Conservation (phyloP, 2,888 invertebrate species). For the Syrphus vitripennis region DNA sequence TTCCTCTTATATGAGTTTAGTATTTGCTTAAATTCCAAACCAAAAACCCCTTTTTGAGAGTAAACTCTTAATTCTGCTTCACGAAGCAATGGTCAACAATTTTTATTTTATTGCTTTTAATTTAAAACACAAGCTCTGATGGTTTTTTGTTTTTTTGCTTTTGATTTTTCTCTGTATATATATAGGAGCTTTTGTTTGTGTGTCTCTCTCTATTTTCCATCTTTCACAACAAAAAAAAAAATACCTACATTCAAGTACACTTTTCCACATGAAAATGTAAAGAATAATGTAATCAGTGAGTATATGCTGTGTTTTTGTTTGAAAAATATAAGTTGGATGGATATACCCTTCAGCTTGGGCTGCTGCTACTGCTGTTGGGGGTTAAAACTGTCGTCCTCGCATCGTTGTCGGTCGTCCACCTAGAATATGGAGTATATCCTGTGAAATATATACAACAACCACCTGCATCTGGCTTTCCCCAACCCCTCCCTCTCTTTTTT, state of each 20-base stretch:
- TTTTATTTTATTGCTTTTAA: conserved; percentile 70
- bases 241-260: conserved; percentile 52
- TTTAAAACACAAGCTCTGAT: conserved; percentile 66
- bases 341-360: conserved; percentile 23
- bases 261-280: conserved; percentile 68
- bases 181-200: conserved; percentile 27
- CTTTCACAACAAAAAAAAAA: neutral
- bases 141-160: conserved; percentile 39
- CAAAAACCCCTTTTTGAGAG: conserved; percentile 5
- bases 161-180: neutral
- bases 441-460: neutral
- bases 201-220: conserved; percentile 36
- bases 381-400: neutral
- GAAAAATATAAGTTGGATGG: conserved; percentile 10
- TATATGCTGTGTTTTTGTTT: conserved; percentile 16
- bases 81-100: conserved; percentile 63
- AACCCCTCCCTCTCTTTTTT: neutral
- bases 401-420: conserved; percentile 41
- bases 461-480: conserved; percentile 34
- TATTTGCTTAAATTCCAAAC: conserved; percentile 7
- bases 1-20: neutral
- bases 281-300: conserved; percentile 67
- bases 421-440: conserved; percentile 23
- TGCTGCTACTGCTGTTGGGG: neutral
- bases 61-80: conserved; percentile 58